Percentiles rank a stretch among this genome's conserved stretches.
Evolutionary conservation across 2,888 invertebrate genomes (phyloP).

Genomic region (Ochropleura plecta): DNA sequence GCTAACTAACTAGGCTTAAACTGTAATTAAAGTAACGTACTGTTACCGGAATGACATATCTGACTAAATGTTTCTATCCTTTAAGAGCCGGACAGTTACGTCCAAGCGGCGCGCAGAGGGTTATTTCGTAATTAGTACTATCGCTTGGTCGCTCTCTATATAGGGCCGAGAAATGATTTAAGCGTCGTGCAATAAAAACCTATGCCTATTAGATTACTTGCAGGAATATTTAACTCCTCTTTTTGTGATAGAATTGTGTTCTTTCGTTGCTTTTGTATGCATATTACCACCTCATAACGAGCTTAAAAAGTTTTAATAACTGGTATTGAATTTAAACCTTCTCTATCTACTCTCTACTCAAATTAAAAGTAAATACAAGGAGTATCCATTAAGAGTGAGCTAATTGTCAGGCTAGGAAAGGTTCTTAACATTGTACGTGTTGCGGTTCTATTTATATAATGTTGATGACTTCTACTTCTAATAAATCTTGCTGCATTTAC

Average conservation of each 20-base stretch:
- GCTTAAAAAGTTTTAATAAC: conserved; percentile 44
- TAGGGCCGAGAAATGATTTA: conserved; percentile 80
- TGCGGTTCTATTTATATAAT: conserved; percentile 56
- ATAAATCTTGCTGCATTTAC: conserved; percentile 57
- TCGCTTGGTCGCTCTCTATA: conserved; percentile 76
- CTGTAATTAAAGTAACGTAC: conserved; percentile 85
- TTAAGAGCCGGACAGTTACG: conserved; percentile 86
- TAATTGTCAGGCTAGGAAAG: conserved; percentile 59
- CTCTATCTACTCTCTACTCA: too few species aligned
- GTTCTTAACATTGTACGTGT: conserved; percentile 58
- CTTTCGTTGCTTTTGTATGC: conserved; percentile 59
- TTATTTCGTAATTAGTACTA: conserved; percentile 86
- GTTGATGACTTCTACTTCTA: conserved; percentile 62
- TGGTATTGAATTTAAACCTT: conserved; percentile 29
- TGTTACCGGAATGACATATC: conserved; percentile 87
- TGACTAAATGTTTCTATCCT: conserved; percentile 88
- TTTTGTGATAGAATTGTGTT: conserved; percentile 60
- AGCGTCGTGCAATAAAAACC: conserved; percentile 72
- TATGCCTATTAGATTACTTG: conserved; percentile 63
- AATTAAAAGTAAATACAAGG: conserved; percentile 49
- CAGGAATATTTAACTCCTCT: conserved; percentile 53
- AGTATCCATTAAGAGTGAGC: conserved; percentile 46
- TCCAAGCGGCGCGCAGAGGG: conserved; percentile 72
- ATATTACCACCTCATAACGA: conserved; percentile 43
- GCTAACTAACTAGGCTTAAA: conserved; percentile 81